A percentile compares a stretch with the other conserved stretches of the same genome.
These are phyloP conservation scores for Catagonus wagneri DNA, from an alignment of 2,113 vertebrate genomes.

Conservation along the genomic window DNA sequence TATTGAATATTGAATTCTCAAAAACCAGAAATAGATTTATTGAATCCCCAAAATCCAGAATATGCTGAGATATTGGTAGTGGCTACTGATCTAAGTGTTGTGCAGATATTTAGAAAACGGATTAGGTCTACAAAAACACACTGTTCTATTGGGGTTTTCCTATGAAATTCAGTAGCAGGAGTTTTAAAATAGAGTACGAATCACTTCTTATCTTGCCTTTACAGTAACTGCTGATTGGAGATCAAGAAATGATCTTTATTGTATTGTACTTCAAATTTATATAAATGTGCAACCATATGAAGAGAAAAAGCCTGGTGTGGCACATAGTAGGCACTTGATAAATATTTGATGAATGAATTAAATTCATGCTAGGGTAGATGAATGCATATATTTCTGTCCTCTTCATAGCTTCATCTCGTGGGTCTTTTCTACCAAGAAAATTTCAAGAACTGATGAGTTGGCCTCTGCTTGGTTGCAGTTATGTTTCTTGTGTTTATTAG, in stretches of 20 bases:
- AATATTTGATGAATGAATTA: conserved; percentile 64
- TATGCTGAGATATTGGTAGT: neutral
- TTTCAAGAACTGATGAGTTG: conserved; percentile 63
- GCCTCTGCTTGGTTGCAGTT: conserved; percentile 58
- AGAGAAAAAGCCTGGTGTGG: neutral
- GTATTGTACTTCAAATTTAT: neutral
- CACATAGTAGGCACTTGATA: conserved; percentile 43
- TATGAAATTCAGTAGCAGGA: neutral
- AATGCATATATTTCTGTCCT: neutral
- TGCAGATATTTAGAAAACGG: neutral
- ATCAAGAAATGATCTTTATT: neutral
- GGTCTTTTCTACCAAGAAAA: conserved; percentile 40
- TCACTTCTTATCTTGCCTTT: neutral
- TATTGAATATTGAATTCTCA: neutral
- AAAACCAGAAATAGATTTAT: neutral
- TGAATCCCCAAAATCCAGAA: neutral
- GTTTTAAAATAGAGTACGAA: neutral
- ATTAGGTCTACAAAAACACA: neutral
- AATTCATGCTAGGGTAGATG: neutral
- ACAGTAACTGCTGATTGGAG: conserved; percentile 39
- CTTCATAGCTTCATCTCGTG: neutral
- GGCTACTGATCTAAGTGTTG: neutral
- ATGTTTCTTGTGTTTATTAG: conserved; percentile 74
- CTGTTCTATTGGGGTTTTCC: neutral
- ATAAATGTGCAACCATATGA: conserved; percentile 5